Evolutionary conservation across 2,888 invertebrate species (phyloP).

Genomic region (Resseliella maxima): DNA sequence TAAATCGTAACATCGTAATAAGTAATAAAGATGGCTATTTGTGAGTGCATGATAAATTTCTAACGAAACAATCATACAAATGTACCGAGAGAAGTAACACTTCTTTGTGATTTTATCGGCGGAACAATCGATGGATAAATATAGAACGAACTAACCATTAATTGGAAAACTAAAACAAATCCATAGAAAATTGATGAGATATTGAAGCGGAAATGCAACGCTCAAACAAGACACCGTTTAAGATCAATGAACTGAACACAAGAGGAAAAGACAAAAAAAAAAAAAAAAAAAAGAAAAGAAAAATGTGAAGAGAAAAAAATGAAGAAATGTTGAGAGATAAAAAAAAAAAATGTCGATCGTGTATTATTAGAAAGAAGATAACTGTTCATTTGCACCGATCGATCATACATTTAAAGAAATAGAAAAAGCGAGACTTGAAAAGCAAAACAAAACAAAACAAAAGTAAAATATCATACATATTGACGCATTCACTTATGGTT

Average conservation of each 20-base stretch:
- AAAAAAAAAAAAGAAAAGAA: not conserved
- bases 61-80: not conserved
- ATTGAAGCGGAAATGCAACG: constrained; percentile 43
- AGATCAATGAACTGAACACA: constrained; percentile 20
- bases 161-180: constrained; percentile 43
- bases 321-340: not conserved
- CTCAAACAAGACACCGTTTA: not conserved
- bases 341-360: too few relatives aligned
- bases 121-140: constrained; percentile 23
- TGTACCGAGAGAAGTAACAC: not conserved
- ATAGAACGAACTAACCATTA: constrained; percentile 27
- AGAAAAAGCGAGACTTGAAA: not conserved
- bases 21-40: constrained; percentile 20
- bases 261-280: not conserved
- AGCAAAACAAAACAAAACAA: not conserved
- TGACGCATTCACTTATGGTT: not conserved
- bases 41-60: not conserved
- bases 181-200: constrained; percentile 44
- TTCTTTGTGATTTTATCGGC: not conserved
- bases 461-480: too few relatives aligned
- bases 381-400: not conserved
- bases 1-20: constrained; percentile 24
- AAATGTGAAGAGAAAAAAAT: not conserved
- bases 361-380: not conserved
- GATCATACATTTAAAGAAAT: too few relatives aligned